Base-by-base conservation (phyloP, 2,113 vertebrate genomes). In the Tachycineta bicolor region DNA sequence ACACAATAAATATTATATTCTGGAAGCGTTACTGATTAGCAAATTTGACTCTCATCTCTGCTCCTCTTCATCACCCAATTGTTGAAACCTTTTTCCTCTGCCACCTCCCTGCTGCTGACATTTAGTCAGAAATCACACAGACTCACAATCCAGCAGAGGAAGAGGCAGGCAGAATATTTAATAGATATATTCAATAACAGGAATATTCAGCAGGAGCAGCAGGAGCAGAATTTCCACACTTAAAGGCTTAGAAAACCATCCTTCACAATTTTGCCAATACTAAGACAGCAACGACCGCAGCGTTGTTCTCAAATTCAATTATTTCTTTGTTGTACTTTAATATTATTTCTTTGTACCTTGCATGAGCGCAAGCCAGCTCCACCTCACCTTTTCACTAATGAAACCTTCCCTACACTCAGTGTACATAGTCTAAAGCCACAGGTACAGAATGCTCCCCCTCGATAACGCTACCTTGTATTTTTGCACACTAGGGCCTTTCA, bases 401-500 rank as follows among this genome's bases (percentile, higher is more conserved):
- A 74, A 75, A 81, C 46, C 26, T 37, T 46, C 34, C 20, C 31
- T 28, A 0, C 8, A 10, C 14, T 33, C 46, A 25, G 46, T 65
- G 52, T 16, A 87, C 92, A 74, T 0, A 67, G 64, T 14, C 87
- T 75, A 3, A 83, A 68, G 44, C 3, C 90, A 73, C 91, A 90
- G 34, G 75, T 93, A 77, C 14, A 85, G 60, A 65, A 55, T 41
- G 21, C 9, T 15, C 12, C 37, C 21, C 39, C 49, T 21, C 23
- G 60, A 3, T 2, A 76, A 79, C 28, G 34, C 52, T 52, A 50
- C 83, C 47, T 74, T 53, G 59, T 88, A 37, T 68, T 96, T 87
- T 37, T 28, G 39, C 89, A 96, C 86, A 97, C 81, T 71, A 31
- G 47, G 26, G 82, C 93, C 82, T 96, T 95, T 97, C 97, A 94